Evolutionary conservation across 1,140 invertebrate genomes (phyloP).

Genomic region (Phortica variegata): DNA sequence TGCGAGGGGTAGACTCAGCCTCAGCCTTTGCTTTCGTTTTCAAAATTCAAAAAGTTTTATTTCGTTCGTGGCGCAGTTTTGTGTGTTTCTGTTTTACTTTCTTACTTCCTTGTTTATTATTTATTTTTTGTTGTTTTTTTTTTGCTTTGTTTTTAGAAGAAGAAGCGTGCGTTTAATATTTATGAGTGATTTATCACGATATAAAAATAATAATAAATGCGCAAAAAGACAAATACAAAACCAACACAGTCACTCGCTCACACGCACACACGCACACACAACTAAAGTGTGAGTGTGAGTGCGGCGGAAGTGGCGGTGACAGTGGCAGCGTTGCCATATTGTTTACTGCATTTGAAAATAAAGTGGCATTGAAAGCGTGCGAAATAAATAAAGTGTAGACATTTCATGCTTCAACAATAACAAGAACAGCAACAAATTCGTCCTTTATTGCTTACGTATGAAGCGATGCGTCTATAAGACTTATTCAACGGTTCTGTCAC

Average conservation of each 20-base stretch:
- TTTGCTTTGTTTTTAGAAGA: constrained; percentile 5
- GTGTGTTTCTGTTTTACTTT: background rate
- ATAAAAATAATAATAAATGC: constrained; percentile 55
- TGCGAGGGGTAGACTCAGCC: background rate
- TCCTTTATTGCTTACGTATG: no score
- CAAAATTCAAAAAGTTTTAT: constrained; percentile 41
- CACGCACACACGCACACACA: constrained; percentile 19
- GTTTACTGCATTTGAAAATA: no score
- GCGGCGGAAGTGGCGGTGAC: background rate
- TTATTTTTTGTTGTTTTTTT: constrained; percentile 2
- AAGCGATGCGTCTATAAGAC: no score
- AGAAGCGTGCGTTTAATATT: constrained; percentile 52
- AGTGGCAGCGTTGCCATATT: no score
- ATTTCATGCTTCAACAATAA: no score
- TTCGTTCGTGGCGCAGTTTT: no score
- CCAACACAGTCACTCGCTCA: constrained; percentile 20
- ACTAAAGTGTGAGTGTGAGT: constrained; percentile 10
- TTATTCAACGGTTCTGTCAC: no score
- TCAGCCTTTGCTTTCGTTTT: constrained; percentile 8
- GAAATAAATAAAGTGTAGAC: no score
- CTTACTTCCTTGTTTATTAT: constrained; percentile 1
- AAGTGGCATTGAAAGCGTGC: no score
- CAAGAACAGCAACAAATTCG: no score
- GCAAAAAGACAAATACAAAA: constrained; percentile 3
- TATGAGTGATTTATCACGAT: constrained; percentile 55